These are phyloP conservation scores for Aromia moschata DNA, from an alignment of 2,888 invertebrate genomes.

Conservation along the genomic window DNA sequence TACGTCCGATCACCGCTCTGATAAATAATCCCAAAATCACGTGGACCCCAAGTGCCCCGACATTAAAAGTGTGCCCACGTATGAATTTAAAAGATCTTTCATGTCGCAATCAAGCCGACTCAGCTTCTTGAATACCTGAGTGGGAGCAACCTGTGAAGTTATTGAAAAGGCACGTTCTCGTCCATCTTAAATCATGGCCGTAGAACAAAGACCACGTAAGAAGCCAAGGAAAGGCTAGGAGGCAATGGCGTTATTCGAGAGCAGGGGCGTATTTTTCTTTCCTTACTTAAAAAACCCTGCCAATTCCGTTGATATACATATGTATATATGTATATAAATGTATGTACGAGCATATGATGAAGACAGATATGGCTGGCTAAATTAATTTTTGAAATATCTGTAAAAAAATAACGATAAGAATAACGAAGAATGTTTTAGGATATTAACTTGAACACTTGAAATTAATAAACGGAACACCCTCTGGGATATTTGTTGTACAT, in stretches of 20 bases:
- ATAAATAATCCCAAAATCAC: constrained; percentile 5
- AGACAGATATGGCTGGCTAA: too few relatives aligned
- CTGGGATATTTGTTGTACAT: too few relatives aligned
- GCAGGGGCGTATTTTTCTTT: neutral
- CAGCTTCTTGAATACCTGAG: constrained; percentile 55
- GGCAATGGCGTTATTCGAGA: constrained; percentile 26
- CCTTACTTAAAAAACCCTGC: too few relatives aligned
- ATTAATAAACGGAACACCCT: too few relatives aligned
- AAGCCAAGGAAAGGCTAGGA: constrained; percentile 28
- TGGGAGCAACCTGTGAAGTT: constrained; percentile 51
- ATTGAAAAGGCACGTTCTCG: constrained; percentile 54
- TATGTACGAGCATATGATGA: too few relatives aligned
- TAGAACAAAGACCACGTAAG: constrained; percentile 47
- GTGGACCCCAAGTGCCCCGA: constrained; percentile 1
- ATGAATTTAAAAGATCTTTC: constrained; percentile 53
- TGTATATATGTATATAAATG: too few relatives aligned
- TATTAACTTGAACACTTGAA: too few relatives aligned
- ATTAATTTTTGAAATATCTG: too few relatives aligned
- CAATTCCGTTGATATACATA: too few relatives aligned
- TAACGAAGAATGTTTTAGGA: too few relatives aligned
- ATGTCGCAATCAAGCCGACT: constrained; percentile 53
- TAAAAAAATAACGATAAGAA: too few relatives aligned
- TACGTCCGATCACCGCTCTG: too few relatives aligned
- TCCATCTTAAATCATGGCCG: constrained; percentile 48
- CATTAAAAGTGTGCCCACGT: constrained; percentile 47